Base-by-base conservation (phyloP, 2,113 vertebrate genomes). In the Enhydra lutris region DNA sequence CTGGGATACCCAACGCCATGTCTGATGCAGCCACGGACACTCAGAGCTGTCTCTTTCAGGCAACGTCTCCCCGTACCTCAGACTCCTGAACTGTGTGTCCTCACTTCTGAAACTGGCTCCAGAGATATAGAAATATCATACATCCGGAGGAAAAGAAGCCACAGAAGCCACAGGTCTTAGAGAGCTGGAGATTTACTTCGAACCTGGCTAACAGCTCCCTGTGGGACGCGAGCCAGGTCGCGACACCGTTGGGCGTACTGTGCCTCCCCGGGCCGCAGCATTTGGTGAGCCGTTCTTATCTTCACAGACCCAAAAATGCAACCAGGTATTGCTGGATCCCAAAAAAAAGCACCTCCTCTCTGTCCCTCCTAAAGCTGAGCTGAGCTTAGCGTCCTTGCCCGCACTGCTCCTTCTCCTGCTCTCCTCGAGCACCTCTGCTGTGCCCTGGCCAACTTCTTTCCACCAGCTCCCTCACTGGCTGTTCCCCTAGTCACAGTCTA, bases 401-500 rank as follows among this genome's bases (percentile, higher is more conserved):
- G 4, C 24, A 2, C 80, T 36, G 2, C 0, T n/a, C 87, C 15
- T 31, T 50, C 26, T 52, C 71, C 4, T 2, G 1, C 15, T 55
- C 57, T 26, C n/a, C 55, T 2, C 0, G 4, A 0, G 84, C 0
- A 2, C 34, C 20, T 13, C 36, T 3, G 7, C 13, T 29, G 31
- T 3, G 17, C 18, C 18, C 26, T 12, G 9, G 17, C 31, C 57
- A 73, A 29, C 31, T 31, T 42, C 26, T 18, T 52, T 39, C 89
- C 31, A 76, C 42, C 26, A 26, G 3, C 24, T 39, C 26, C 1
- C 45, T 45, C 74, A 80, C 3, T 52, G 67, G 13, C 24, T 42
- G 7, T 42, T 26, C 39, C 23, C 39, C 23, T 42, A 26, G 12
- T 26, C 71, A 42, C 39, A 26, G 71, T 13, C 71, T 26, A 42